These are phyloP conservation scores for Antrozous pallidus DNA, from an alignment of 2,797 vertebrate genomes.

Conservation along the genomic window DNA sequence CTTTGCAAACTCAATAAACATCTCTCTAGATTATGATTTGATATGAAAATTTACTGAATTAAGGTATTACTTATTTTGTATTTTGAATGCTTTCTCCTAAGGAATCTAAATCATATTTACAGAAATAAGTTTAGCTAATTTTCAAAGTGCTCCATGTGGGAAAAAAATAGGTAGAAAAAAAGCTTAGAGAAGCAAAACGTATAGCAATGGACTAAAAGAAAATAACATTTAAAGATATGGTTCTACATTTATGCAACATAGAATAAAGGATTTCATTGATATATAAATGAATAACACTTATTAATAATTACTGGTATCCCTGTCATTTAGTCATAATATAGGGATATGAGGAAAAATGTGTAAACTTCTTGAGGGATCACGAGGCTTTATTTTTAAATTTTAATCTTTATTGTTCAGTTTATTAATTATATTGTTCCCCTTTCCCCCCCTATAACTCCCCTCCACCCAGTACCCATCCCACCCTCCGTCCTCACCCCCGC, in stretches of 20 bases:
- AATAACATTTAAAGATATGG: background rate
- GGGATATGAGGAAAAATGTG: background rate
- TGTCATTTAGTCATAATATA: background rate
- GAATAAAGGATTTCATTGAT: background rate
- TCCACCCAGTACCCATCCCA: no score
- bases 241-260: background rate
- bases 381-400: no score
- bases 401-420: no score
- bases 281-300: background rate
- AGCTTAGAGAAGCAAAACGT: constrained; percentile 18
- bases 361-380: background rate
- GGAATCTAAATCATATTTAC: constrained; percentile 59
- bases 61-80: constrained; percentile 26
- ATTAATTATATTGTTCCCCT: no score
- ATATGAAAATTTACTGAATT: constrained; percentile 51
- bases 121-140: constrained; percentile 47
- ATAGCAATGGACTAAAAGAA: background rate
- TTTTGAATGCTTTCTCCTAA: constrained; percentile 33
- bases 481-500: no score
- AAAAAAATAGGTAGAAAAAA: background rate
- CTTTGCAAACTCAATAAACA: constrained; percentile 55
- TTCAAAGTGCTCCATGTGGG: constrained; percentile 51
- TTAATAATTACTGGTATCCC: background rate
- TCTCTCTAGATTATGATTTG: constrained; percentile 47
- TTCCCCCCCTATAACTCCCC: no score